phyloP scores from a whole-genome alignment of 2,888 invertebrate species.

The Cosmia pyralina region DNA sequence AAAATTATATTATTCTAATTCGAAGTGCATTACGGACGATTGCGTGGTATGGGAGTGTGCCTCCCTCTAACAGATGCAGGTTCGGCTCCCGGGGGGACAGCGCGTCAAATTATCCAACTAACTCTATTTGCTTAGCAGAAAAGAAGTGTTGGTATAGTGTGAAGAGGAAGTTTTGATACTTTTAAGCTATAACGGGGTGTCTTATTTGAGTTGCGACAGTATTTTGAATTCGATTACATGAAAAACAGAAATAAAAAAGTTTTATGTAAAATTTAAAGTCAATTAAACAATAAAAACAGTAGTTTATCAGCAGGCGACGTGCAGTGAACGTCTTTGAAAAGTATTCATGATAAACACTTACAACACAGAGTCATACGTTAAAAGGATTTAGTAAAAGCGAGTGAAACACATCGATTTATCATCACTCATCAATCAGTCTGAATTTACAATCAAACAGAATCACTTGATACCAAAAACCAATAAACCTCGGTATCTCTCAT shows the following conservation, averaged over 20 bases:
- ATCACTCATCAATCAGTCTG: background rate
- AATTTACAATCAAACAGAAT: conserved; percentile 26
- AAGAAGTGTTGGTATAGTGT: conserved; percentile 68
- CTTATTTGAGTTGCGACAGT: background rate
- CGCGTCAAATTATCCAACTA: conserved; percentile 85
- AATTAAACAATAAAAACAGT: background rate
- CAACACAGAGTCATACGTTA: background rate
- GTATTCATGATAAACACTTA: background rate
- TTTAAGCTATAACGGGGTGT: conserved; percentile 4
- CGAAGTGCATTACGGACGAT: conserved; percentile 71
- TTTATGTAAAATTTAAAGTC: background rate
- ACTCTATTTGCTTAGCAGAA: conserved; percentile 83
- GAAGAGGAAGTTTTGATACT: conserved; percentile 64
- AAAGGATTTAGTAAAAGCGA: background rate
- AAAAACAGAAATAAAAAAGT: background rate
- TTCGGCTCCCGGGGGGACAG: conserved; percentile 75
- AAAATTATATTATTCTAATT: conserved; percentile 83
- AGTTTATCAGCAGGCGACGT: background rate
- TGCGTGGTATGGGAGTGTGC: conserved; percentile 65
- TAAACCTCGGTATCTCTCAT: conserved; percentile 43
- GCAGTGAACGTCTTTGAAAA: background rate
- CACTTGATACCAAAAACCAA: conserved; percentile 28
- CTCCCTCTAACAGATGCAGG: conserved; percentile 76
- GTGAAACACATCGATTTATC: background rate
- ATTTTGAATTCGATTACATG: background rate